Evolutionary conservation across 2,797 vertebrate genomes (phyloP).

Genomic region (Crax fasciolata): DNA sequence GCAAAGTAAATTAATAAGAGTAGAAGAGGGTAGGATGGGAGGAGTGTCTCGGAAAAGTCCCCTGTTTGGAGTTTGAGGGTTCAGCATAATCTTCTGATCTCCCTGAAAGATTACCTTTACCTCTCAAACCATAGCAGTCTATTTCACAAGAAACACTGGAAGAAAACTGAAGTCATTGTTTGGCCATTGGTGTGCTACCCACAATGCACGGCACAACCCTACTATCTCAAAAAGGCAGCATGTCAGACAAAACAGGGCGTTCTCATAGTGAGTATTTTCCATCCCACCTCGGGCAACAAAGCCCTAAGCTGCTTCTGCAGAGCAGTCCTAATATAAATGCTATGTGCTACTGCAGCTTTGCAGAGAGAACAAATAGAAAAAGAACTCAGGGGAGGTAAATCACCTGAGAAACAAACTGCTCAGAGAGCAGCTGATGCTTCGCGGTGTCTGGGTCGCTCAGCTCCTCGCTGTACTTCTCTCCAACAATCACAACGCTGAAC

Average conservation of each 20-base stretch:
- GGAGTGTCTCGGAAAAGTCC: not conserved
- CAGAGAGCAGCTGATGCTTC: conserved; percentile 83
- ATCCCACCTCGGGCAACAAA: not conserved
- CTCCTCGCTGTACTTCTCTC: conserved; percentile 84
- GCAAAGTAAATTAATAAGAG: not conserved
- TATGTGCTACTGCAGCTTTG: not conserved
- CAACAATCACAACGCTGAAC: conserved; percentile 87
- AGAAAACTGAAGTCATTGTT: not conserved
- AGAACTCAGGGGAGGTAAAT: not conserved
- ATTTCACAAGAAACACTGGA: not conserved
- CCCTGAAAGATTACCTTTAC: not conserved
- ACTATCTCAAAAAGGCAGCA: not conserved
- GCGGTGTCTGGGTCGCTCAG: conserved; percentile 83
- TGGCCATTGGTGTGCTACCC: not conserved
- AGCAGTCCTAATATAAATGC: not conserved
- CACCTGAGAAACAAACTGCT: conserved; percentile 89
- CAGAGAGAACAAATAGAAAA: not conserved
- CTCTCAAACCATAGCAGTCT: not conserved
- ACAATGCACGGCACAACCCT: not conserved
- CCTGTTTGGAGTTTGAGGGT: not conserved
- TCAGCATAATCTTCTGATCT: not conserved
- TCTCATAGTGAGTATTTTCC: not conserved
- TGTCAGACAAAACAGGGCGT: not conserved
- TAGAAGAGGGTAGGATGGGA: not conserved
- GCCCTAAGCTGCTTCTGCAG: not conserved